Evolutionary conservation across 92 coral and sea anemone genomes (phyloP).

Genomic region (Porites rus): DNA sequence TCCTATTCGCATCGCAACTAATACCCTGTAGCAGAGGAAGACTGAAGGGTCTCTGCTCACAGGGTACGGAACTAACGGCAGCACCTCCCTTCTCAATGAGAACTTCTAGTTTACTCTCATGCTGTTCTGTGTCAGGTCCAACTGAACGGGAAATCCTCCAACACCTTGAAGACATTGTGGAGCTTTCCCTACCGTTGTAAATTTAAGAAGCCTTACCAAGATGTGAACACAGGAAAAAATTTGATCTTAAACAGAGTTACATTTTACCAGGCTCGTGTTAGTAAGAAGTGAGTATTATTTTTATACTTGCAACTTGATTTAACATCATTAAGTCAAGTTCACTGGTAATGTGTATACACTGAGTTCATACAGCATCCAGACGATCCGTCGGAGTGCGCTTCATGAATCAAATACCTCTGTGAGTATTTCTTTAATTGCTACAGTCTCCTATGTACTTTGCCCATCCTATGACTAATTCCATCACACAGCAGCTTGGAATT

Average conservation of each 20-base stretch:
- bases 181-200: not conserved
- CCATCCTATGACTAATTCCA: too few relatives aligned
- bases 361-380: slow-evolving; percentile 36
- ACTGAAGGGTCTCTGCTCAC: too few relatives aligned
- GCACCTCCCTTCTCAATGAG: too few relatives aligned
- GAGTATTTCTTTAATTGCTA: not conserved
- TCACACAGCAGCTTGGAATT: too few relatives aligned
- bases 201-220: slow-evolving; percentile 6
- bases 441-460: too few relatives aligned
- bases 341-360: not conserved
- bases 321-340: not conserved
- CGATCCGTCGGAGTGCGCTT: slow-evolving; percentile 47
- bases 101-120: too few relatives aligned
- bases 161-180: slow-evolving; percentile 24
- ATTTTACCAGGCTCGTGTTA: slow-evolving; percentile 36
- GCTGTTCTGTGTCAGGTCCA: slow-evolving; percentile 22
- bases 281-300: not conserved
- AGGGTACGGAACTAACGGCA: too few relatives aligned
- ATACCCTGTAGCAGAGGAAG: too few relatives aligned
- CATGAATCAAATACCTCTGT: not conserved
- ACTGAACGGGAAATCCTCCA: slow-evolving; percentile 31
- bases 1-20: too few relatives aligned
- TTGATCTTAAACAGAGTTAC: slow-evolving; percentile 31
- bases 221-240: slow-evolving; percentile 32
- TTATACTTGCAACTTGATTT: too few relatives aligned